phyloP scores from a whole-genome alignment of 1,140 invertebrate genomes.

The Sarcophaga peregrina region DNA sequence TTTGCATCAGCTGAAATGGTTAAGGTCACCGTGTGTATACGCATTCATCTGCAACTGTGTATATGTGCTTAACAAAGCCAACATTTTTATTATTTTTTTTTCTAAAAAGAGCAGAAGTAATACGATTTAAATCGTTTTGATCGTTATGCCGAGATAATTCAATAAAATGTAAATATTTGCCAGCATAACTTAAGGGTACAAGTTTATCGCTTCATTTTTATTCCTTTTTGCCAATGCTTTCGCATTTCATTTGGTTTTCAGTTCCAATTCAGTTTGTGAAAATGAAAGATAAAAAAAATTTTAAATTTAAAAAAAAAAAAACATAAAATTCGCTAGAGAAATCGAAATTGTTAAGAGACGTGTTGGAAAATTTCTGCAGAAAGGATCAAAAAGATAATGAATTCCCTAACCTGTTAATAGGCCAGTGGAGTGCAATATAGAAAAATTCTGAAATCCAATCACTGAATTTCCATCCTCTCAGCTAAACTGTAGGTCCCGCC shows the following conservation, averaged over 20 bases:
- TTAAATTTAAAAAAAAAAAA: not conserved
- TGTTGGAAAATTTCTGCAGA: too few species aligned
- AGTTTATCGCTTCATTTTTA: not conserved
- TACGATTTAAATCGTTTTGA: slow-evolving; percentile 40
- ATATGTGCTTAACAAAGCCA: too few species aligned
- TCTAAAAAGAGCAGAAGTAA: not conserved
- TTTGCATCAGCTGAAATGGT: too few species aligned
- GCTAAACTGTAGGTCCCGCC: too few species aligned
- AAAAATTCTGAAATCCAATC: too few species aligned
- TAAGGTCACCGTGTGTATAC: too few species aligned
- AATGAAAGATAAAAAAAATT: not conserved
- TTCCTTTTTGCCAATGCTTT: slow-evolving; percentile 9
- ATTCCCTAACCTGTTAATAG: too few species aligned
- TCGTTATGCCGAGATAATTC: slow-evolving; percentile 40
- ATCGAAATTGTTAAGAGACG: slow-evolving; percentile 18
- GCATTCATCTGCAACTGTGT: too few species aligned
- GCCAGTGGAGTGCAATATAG: too few species aligned
- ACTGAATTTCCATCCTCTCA: too few species aligned
- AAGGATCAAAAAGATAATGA: too few species aligned
- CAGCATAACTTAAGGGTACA: slow-evolving; percentile 34
- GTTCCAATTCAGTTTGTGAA: not conserved
- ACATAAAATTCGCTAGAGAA: slow-evolving; percentile 20
- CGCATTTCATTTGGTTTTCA: slow-evolving; percentile 1
- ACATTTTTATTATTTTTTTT: too few species aligned
- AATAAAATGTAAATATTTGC: slow-evolving; percentile 40